phyloP scores from a whole-genome alignment of 2,888 invertebrate genomes.

The Cosmia pyralina region DNA sequence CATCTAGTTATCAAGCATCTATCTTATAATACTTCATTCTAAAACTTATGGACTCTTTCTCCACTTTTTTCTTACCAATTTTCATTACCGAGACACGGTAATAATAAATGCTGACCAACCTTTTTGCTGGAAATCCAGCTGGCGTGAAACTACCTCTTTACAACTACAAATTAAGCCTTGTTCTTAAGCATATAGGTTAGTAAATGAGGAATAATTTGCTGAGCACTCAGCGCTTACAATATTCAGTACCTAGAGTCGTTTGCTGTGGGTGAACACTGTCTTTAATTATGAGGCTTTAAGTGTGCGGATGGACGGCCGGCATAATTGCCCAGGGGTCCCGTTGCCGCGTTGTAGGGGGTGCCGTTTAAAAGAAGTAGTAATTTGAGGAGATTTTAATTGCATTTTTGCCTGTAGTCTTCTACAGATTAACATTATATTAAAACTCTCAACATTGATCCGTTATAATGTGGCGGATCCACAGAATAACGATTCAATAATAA shows the following conservation, averaged over 20 bases:
- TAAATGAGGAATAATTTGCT: background rate
- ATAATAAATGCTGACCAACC: background rate
- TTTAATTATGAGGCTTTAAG: background rate
- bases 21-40: no score
- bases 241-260: background rate
- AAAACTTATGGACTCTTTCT: no score
- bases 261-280: background rate
- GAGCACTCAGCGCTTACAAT: background rate
- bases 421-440: background rate
- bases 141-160: background rate
- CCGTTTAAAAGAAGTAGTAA: no score
- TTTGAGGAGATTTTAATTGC: background rate
- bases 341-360: no score
- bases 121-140: background rate
- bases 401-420: background rate
- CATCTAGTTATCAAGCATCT: background rate
- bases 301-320: background rate
- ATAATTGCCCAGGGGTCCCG: no score
- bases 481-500: background rate
- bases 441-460: background rate
- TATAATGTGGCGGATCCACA: background rate
- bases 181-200: no score
- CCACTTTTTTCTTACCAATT: background rate
- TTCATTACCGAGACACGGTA: background rate
- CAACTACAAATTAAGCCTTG: background rate